phyloP scores from a whole-genome alignment of 2,113 vertebrate genomes.

The Oplegnathus fasciatus region DNA sequence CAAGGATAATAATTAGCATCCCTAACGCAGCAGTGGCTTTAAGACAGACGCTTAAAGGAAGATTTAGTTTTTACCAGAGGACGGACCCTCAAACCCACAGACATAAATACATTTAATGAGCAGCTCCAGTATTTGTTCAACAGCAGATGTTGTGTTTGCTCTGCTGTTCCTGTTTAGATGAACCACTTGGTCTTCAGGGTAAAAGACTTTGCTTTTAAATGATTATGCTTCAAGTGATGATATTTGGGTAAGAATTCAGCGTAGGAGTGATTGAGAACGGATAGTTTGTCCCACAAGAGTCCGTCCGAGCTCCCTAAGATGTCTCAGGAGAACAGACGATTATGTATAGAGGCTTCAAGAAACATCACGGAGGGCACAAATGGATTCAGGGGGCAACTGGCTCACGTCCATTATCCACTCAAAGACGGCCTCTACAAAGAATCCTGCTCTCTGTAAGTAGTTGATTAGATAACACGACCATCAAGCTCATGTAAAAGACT shows the following conservation, averaged over 20 bases:
- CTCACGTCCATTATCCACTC: conserved; percentile 63
- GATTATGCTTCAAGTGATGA: neutral
- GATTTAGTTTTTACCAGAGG: neutral
- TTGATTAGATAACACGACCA: conserved; percentile 34
- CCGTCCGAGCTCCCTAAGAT: conserved; percentile 23
- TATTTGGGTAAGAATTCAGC: neutral
- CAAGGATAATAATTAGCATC: too few relatives aligned
- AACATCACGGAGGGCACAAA: conserved; percentile 52
- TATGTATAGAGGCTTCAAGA: conserved; percentile 42
- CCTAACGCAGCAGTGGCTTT: too few relatives aligned
- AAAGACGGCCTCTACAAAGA: conserved; percentile 12
- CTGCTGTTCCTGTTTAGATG: neutral
- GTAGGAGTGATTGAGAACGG: conserved; percentile 53
- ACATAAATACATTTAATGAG: neutral
- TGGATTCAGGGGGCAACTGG: conserved; percentile 61
- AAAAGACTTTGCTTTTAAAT: conserved; percentile 40
- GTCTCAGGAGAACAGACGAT: conserved; percentile 67
- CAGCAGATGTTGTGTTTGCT: neutral
- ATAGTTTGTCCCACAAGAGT: conserved; percentile 33
- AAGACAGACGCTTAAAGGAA: too few relatives aligned
- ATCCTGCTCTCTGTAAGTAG: neutral
- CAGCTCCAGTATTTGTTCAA: neutral
- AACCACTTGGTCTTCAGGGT: conserved; percentile 4
- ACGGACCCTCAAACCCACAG: neutral
- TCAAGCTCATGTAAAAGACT: conserved; percentile 14